A percentile compares a stretch with the other conserved stretches of the same genome.
Evolutionary conservation across 2,113 vertebrate genomes (phyloP).

Genomic region (Stegastes partitus): DNA sequence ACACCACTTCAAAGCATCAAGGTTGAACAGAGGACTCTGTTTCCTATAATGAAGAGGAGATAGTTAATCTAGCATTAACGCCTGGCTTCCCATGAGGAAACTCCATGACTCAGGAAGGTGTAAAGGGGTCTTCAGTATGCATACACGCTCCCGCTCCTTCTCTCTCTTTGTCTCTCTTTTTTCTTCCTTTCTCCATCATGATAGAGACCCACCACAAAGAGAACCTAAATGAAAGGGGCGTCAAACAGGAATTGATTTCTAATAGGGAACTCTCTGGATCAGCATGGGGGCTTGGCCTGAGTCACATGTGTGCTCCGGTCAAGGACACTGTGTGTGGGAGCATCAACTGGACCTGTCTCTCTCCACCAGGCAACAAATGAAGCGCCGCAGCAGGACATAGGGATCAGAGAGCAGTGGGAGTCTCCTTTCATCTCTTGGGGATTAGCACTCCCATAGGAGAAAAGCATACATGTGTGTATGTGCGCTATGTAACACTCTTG

Average conservation of each 20-base stretch:
- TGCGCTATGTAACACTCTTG: constrained; percentile 48
- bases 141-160: constrained; percentile 17
- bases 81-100: constrained; percentile 62
- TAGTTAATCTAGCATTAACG: constrained; percentile 78
- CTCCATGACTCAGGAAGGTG: constrained; percentile 60
- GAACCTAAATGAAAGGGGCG: constrained; percentile 67
- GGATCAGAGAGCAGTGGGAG: constrained; percentile 75
- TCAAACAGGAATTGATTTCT: constrained; percentile 81
- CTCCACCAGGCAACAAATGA: constrained; percentile 74
- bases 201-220: constrained; percentile 57
- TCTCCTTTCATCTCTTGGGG: constrained; percentile 78
- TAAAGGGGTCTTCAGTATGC: constrained; percentile 48
- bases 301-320: constrained; percentile 65
- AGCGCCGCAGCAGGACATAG: constrained; percentile 64
- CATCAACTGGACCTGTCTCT: constrained; percentile 63
- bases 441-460: constrained; percentile 71
- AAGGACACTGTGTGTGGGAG: constrained; percentile 74
- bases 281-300: constrained; percentile 61
- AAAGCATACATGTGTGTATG: constrained; percentile 60
- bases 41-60: constrained; percentile 76
- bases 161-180: background rate
- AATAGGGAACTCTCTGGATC: constrained; percentile 76
- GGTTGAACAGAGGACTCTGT: constrained; percentile 68
- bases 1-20: constrained; percentile 66
- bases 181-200: constrained; percentile 35